phyloP scores from a whole-genome alignment of 1,140 invertebrate genomes.

The Sinonovacula constricta region DNA sequence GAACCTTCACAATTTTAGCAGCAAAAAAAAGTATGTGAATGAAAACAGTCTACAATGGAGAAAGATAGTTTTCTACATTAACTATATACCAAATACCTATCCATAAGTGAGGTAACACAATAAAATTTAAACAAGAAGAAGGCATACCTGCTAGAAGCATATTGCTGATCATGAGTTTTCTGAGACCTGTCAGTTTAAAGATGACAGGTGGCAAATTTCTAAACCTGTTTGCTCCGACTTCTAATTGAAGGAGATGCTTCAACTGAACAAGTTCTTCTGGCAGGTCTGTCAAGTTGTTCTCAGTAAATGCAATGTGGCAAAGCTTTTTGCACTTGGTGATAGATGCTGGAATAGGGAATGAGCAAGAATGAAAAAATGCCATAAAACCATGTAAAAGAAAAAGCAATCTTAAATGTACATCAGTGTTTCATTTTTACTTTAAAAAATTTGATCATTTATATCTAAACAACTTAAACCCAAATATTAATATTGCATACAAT shows the following conservation, averaged over 20 bases:
- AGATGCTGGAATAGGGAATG: constrained; percentile 51
- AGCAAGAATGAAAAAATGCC: no score
- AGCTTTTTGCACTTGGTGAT: constrained; percentile 64
- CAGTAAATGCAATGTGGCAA: constrained; percentile 40
- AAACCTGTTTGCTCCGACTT: constrained; percentile 65
- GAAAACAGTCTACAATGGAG: background rate
- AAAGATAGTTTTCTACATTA: background rate
- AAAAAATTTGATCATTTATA: no score
- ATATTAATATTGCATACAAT: no score
- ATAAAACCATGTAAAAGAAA: no score
- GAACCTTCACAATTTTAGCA: no score
- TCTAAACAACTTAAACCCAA: no score
- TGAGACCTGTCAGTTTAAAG: constrained; percentile 55
- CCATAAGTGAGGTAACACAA: background rate
- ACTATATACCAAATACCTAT: no score
- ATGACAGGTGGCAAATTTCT: constrained; percentile 51
- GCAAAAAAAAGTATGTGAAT: background rate
- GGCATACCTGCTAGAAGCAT: constrained; percentile 51
- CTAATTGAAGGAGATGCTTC: constrained; percentile 50
- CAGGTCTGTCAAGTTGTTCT: constrained; percentile 61
- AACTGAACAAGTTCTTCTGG: constrained; percentile 59
- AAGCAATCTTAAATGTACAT: no score
- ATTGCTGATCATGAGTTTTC: constrained; percentile 57
- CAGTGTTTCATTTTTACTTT: background rate
- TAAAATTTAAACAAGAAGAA: background rate